Percentiles rank a stretch among this genome's conserved stretches.
phyloP scores from a whole-genome alignment of 2,888 invertebrate genomes.

The Yponomeuta evonymella region DNA sequence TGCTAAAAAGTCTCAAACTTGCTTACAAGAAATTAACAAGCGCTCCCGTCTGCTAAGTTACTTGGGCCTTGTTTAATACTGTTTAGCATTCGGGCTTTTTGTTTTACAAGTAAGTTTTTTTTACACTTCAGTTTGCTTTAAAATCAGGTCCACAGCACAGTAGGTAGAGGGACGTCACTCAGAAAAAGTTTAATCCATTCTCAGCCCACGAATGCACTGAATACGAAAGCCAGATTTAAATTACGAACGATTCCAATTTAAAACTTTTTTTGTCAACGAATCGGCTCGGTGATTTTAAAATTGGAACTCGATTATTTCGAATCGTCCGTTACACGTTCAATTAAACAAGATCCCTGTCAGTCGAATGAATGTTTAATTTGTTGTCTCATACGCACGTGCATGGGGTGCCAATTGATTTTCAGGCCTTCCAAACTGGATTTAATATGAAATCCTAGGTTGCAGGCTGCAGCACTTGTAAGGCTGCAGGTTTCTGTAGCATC shows the following conservation, averaged over 20 bases:
- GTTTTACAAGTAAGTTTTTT: too few relatives aligned
- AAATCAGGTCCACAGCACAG: background rate
- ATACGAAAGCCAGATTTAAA: constrained; percentile 16
- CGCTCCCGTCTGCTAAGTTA: too few relatives aligned
- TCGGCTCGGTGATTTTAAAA: constrained; percentile 31
- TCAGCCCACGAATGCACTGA: constrained; percentile 1
- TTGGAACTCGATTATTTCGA: constrained; percentile 28
- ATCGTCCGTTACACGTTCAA: constrained; percentile 25
- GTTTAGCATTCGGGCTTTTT: too few relatives aligned
- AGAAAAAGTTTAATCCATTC: constrained; percentile 5
- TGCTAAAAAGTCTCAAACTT: too few relatives aligned
- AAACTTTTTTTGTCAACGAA: constrained; percentile 26
- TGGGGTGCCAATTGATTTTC: background rate
- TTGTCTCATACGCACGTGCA: constrained; percentile 11
- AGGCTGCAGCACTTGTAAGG: background rate
- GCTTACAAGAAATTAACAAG: too few relatives aligned
- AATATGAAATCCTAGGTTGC: background rate
- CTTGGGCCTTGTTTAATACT: too few relatives aligned
- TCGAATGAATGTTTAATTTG: constrained; percentile 16
- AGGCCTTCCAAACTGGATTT: background rate
- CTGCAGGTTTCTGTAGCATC: background rate
- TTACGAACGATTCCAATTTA: constrained; percentile 9
- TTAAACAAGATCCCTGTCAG: constrained; percentile 31
- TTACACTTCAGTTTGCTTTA: background rate
- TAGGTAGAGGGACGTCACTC: background rate